Evolutionary conservation across 2,113 vertebrate genomes (phyloP).

Genomic region (Dendrocopos noguchii): DNA sequence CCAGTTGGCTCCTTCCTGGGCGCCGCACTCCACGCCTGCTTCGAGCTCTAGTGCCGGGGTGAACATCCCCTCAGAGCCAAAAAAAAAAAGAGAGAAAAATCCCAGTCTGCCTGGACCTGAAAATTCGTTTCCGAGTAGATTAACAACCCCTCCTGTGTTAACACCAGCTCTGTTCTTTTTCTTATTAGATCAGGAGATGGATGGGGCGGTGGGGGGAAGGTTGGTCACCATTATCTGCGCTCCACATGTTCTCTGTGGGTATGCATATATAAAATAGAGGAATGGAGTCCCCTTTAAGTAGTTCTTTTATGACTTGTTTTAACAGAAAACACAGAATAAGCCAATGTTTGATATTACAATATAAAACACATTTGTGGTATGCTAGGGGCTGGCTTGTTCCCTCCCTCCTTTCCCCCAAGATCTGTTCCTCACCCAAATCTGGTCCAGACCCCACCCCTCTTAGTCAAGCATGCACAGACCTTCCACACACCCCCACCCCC

Average conservation of each 20-base stretch:
- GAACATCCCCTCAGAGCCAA: not conserved
- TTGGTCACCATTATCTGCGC: slow-evolving; percentile 70
- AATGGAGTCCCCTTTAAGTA: slow-evolving; percentile 57
- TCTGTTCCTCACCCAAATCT: not conserved
- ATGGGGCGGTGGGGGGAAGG: slow-evolving; percentile 31
- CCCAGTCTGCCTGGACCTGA: not conserved
- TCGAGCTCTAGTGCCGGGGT: not conserved
- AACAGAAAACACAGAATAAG: slow-evolving; percentile 59
- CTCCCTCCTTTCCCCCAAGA: slow-evolving; percentile 7
- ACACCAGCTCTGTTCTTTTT: slow-evolving; percentile 64
- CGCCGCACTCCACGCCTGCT: not conserved
- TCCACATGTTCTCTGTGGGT: slow-evolving; percentile 75
- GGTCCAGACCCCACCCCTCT: not conserved
- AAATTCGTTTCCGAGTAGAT: slow-evolving; percentile 53
- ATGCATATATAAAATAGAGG: slow-evolving; percentile 62
- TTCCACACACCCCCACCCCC: not conserved
- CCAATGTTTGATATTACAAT: slow-evolving; percentile 68
- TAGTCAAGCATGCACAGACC: not conserved
- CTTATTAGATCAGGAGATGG: slow-evolving; percentile 70
- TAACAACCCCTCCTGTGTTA: slow-evolving; percentile 60
- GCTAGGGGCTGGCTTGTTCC: slow-evolving; percentile 47
- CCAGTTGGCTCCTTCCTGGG: not conserved
- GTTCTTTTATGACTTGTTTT: slow-evolving; percentile 74
- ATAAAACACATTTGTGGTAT: slow-evolving; percentile 71
- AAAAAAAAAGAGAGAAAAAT: not conserved